Evolutionary conservation across 1,140 invertebrate species (phyloP).

Genomic region (Lithobius niger): DNA sequence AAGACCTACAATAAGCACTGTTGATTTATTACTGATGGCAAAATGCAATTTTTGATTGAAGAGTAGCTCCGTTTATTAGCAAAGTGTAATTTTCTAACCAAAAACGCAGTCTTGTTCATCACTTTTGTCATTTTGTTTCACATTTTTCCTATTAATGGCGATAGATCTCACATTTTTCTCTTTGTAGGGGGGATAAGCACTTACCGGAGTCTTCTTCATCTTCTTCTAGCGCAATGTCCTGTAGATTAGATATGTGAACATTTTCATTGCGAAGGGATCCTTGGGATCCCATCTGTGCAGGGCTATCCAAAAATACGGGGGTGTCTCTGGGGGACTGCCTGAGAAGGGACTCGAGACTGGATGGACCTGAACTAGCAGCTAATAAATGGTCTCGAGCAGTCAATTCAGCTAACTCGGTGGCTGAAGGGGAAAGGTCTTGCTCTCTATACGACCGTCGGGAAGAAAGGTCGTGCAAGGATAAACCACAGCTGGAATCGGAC

Average conservation of each 20-base stretch:
- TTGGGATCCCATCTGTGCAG: constrained; percentile 27
- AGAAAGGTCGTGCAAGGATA: background rate
- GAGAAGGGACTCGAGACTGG: constrained; percentile 50
- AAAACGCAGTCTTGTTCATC: background rate
- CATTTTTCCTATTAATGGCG: too few species aligned
- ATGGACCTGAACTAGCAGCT: constrained; percentile 42
- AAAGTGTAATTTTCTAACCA: too few species aligned
- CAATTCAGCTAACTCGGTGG: background rate
- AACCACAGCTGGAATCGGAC: background rate
- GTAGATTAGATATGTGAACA: constrained; percentile 44
- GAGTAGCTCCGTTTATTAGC: too few species aligned
- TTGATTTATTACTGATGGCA: too few species aligned
- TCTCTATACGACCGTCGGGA: constrained; percentile 12
- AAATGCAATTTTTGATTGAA: too few species aligned
- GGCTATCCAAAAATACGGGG: constrained; percentile 5
- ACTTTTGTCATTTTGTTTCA: background rate
- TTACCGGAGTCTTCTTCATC: constrained; percentile 26
- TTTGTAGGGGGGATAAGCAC: background rate
- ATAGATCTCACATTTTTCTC: too few species aligned
- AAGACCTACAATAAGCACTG: too few species aligned
- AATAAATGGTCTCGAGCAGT: background rate
- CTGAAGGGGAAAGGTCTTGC: constrained; percentile 9
- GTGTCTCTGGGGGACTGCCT: constrained; percentile 3
- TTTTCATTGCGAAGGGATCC: constrained; percentile 30
- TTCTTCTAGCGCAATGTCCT: constrained; percentile 17